phyloP scores from a whole-genome alignment of 2,113 vertebrate genomes.

The Geothlypis trichas region DNA sequence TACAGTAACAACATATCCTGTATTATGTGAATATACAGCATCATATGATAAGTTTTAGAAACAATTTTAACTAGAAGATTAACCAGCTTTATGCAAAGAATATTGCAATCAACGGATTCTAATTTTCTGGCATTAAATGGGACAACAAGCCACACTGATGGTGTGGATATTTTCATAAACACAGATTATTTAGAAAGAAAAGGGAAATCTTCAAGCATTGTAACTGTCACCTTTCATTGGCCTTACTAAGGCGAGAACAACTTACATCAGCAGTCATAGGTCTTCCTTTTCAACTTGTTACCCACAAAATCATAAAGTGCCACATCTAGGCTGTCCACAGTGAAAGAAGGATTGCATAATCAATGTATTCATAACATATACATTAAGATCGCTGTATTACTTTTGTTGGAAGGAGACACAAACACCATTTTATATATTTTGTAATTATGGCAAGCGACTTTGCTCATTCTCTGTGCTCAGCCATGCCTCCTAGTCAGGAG shows the following conservation, averaged over 20 bases:
- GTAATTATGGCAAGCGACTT: not conserved
- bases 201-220: not conserved
- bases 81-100: not conserved
- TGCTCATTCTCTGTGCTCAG: conserved; percentile 14
- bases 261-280: not conserved
- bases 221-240: not conserved
- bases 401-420: conserved; percentile 16
- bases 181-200: not conserved
- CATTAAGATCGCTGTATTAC: not conserved
- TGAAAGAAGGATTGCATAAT: not conserved
- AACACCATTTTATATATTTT: not conserved
- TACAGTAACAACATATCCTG: not conserved
- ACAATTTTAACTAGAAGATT: not conserved
- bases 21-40: not conserved
- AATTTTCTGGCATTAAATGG: not conserved
- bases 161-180: not conserved
- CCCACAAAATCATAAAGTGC: not conserved
- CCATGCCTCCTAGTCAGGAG: not conserved
- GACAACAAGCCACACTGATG: not conserved
- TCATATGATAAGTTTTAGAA: not conserved
- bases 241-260: not conserved
- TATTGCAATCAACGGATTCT: not conserved
- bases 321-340: not conserved
- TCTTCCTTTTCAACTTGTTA: not conserved
- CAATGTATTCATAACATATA: not conserved